Base-by-base conservation (phyloP, 2,888 invertebrate genomes). In the Drosophila hamatofila region DNA sequence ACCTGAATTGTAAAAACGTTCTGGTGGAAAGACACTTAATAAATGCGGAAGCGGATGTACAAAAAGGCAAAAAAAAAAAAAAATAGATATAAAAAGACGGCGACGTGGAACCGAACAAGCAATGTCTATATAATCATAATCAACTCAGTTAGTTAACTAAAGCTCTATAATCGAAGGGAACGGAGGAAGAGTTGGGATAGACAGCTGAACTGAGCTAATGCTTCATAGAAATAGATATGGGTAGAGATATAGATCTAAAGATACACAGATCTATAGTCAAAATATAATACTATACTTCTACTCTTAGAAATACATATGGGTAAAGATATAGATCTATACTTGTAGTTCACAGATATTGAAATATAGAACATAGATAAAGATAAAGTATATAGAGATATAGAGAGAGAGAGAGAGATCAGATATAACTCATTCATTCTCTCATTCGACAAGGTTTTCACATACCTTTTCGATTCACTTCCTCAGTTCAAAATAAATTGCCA, bases 11-110 rank as follows among this genome's bases (percentile, higher is more conserved):
- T 87, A 89, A 89, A 88, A 88, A 83, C 82, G 84, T 87, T 87
- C 86, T 87, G 83, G 77, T 85, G 88, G 80, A 89, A 89, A 87
- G 88, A 87, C 86, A 89, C 89, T 89, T 89, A 88, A 89, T 88
- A 91, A 91, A 91, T 91, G 91, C 91, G 91, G 91, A 91, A 91
- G 91, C 91, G 91, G 91, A 91, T 91, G 91, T 91, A 88, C 83
- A 81, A 90, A 89, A 76, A 87, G 71, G 42, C 66, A 74, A 51
- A 65, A 58, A 54, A 23, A 21, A 30, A n/a, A 30, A 11, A 25
- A 37, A 52, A 52, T 23, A 25, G 25, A 54, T n/a, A 37, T 35
- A 54, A 39, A 74, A 48, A 68, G 62, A 70, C 49, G 52, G 14
- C 55, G 76, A 66, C 46, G 57, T 63, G 72, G 67, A 72, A 75